Conservation (phyloP, 2,113 vertebrate genomes). For the Myxocyprinus asiaticus region DNA sequence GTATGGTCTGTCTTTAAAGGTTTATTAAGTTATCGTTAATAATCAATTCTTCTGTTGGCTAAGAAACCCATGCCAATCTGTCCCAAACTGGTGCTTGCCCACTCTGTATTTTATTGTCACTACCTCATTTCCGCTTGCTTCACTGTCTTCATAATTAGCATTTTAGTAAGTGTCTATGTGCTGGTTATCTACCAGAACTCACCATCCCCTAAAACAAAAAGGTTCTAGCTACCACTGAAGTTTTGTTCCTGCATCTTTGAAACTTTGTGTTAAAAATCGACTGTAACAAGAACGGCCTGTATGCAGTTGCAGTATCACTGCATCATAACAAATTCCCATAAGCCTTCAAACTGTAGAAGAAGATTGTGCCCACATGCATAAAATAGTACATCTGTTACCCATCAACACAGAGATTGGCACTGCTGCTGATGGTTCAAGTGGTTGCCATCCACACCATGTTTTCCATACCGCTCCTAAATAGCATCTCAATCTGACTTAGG, state of each 20-base stretch:
- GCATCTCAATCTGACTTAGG: conserved; percentile 8
- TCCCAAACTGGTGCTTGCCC: conserved; percentile 20
- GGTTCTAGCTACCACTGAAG: no score
- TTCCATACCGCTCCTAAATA: conserved; percentile 37
- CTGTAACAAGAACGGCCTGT: background rate
- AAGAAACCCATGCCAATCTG: conserved; percentile 57
- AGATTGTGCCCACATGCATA: background rate
- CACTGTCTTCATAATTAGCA: no score
- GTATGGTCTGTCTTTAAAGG: no score
- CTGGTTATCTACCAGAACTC: no score
- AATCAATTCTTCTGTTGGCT: conserved; percentile 73
- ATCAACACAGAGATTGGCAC: conserved; percentile 31
- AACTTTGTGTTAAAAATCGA: background rate
- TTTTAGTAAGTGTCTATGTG: no score
- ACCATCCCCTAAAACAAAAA: no score
- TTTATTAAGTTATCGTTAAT: conserved; percentile 19
- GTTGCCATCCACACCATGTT: conserved; percentile 31
- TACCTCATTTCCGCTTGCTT: no score
- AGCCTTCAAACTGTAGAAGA: no score
- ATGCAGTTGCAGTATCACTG: background rate
- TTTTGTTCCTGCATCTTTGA: no score
- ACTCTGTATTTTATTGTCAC: background rate
- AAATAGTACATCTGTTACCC: conserved; percentile 21
- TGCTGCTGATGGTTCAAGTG: conserved; percentile 28
- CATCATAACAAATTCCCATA: background rate